Percentiles rank a stretch among this genome's conserved stretches.
phyloP scores from a whole-genome alignment of 2,888 invertebrate genomes.

The Balanococcus diminutus region DNA sequence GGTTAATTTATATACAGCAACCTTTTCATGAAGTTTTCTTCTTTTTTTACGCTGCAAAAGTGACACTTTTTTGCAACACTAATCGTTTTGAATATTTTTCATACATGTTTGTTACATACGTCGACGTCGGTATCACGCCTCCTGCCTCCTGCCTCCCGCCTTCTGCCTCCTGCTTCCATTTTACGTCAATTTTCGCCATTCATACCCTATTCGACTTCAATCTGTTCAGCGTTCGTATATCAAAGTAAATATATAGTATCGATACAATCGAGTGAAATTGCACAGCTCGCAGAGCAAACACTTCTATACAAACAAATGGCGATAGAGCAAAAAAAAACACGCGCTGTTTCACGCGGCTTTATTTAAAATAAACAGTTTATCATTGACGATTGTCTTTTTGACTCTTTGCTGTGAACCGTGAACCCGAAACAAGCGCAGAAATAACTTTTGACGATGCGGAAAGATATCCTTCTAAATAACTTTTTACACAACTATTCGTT shows the following conservation, averaged over 20 bases:
- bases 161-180: too few species aligned
- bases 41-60: not conserved
- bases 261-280: not conserved
- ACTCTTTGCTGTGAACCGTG: not conserved
- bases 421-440: not conserved
- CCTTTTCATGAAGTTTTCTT: not conserved
- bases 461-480: not conserved
- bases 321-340: not conserved
- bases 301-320: not conserved
- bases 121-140: too few species aligned
- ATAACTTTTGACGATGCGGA: not conserved
- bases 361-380: not conserved
- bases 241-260: not conserved
- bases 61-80: not conserved
- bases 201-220: not conserved
- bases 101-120: not conserved
- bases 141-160: too few species aligned
- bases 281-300: not conserved
- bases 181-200: not conserved
- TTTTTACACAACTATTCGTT: not conserved
- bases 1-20: not conserved
- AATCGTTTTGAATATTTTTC: conserved; percentile 15
- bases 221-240: not conserved
- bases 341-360: not conserved
- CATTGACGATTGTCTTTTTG: not conserved